Conservation (phyloP, 2,113 vertebrate species). For the Misgurnus anguillicaudatus region DNA sequence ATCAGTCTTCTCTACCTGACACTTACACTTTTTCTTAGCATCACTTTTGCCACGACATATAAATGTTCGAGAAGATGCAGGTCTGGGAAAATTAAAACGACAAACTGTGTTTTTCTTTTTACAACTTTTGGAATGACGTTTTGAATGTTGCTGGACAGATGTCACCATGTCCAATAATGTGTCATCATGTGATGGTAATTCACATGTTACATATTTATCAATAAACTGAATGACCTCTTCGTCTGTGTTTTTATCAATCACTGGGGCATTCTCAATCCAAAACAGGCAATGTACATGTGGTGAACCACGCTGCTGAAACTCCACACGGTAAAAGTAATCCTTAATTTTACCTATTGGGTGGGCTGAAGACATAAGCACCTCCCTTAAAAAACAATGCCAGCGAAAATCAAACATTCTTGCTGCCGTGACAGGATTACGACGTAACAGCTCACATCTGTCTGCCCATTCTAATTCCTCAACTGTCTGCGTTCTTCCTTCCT, state of each 20-base stretch:
- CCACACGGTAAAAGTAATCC: neutral
- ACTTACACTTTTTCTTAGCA: neutral
- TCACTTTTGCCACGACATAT: neutral
- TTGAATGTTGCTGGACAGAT: conserved; percentile 13
- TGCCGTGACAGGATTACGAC: neutral
- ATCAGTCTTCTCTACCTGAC: neutral
- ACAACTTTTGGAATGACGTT: neutral
- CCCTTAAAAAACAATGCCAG: neutral
- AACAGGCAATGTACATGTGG: neutral
- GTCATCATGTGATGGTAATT: neutral
- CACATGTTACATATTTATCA: conserved; percentile 6
- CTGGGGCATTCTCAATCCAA: neutral
- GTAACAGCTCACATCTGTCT: neutral
- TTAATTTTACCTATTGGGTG: conserved; percentile 15
- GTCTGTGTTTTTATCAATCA: neutral
- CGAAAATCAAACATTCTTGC: conserved; percentile 10
- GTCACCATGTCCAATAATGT: conserved; percentile 4
- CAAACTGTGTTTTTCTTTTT: conserved; percentile 7
- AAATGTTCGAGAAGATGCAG: neutral
- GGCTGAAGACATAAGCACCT: neutral
- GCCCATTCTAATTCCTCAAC: neutral
- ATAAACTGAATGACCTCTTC: neutral
- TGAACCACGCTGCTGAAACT: conserved; percentile 22
- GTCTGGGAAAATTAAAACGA: conserved; percentile 8
- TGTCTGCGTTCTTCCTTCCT: neutral